Percentiles rank a stretch among this genome's conserved stretches.
Conservation (phyloP, 2,888 invertebrate species). For the Polymixis flavicincta region DNA sequence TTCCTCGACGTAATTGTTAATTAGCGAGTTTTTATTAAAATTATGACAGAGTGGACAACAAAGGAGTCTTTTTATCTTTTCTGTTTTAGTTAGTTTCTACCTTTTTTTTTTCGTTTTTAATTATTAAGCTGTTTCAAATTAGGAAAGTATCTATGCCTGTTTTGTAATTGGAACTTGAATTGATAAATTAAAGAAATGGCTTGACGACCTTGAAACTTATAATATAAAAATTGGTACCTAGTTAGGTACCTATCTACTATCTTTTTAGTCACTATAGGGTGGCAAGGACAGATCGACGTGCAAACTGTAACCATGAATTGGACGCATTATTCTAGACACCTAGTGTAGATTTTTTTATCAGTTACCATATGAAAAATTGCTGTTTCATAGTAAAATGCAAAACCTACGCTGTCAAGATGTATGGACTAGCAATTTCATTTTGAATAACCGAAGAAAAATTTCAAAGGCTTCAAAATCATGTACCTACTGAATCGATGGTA, state of each 20-base stretch:
- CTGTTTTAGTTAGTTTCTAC: constrained; percentile 34
- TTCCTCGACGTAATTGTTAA: constrained; percentile 61
- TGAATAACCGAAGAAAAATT: too few species aligned
- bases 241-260: background rate
- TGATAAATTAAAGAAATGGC: background rate
- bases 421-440: too few species aligned
- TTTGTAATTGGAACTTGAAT: background rate
- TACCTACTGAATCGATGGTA: too few species aligned
- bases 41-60: constrained; percentile 50
- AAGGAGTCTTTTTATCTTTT: constrained; percentile 45
- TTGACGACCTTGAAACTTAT: background rate
- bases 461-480: too few species aligned
- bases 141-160: constrained; percentile 8
- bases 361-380: too few species aligned
- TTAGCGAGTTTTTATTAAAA: constrained; percentile 59
- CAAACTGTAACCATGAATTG: too few species aligned
- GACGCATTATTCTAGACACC: too few species aligned
- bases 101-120: constrained; percentile 36
- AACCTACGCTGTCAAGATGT: too few species aligned
- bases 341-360: too few species aligned
- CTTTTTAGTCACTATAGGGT: background rate
- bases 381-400: too few species aligned
- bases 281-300: too few species aligned
- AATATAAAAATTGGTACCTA: too few species aligned
- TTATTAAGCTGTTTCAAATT: constrained; percentile 38